Evolutionary conservation across 2,113 vertebrate genomes (phyloP), one percentile per base, ranked within the genome.

Genomic region (Urocolius indicus): DNA sequence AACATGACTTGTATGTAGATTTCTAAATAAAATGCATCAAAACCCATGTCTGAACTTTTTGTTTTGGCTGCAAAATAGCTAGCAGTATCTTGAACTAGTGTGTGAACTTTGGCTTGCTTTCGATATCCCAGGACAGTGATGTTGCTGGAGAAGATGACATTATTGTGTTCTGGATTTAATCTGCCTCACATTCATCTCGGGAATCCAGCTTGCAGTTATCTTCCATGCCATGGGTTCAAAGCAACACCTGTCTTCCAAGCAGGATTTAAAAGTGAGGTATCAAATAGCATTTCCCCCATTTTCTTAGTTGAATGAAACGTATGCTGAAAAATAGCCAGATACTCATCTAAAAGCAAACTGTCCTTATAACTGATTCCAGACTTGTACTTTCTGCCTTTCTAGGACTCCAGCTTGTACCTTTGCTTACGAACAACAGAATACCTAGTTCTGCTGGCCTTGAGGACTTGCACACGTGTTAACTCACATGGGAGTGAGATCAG

Each of bases 101-200:
- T 96, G 93, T 90, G 94, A 97, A 96, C 94, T 93, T 78, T 92
- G 94, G 92, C 88, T 95, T 97, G 92, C 90, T 94, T 95, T 90
- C 11, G 10, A 5, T 68, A 34, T 86, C 83, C 82, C 62, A 10
- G 75, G 81, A 88, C 82, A 58, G 41, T 45, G 83, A 88, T 68
- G 88, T 20, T 95, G 80, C 86, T 84, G 65, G 61, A 84, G 91
- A 90, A 95, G 85, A 90, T 87, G 92, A 86, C 83, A 92, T 92
- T 90, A 74, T 23, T 90, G 85, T 52, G 83, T 88, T 91, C 95
- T 97, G 93, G 96, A 90, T 18, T 93, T 95, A 86, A 94, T 97
- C 90, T 93, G 52, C 65, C 41, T 94, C 61, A 13, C 93, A 90
- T 95, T 84, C 65, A 43, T 96, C 88, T 96, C 45, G 8, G 90